Conservation (phyloP, 1,140 invertebrate genomes). For the Rhynchophorus ferrugineus region DNA sequence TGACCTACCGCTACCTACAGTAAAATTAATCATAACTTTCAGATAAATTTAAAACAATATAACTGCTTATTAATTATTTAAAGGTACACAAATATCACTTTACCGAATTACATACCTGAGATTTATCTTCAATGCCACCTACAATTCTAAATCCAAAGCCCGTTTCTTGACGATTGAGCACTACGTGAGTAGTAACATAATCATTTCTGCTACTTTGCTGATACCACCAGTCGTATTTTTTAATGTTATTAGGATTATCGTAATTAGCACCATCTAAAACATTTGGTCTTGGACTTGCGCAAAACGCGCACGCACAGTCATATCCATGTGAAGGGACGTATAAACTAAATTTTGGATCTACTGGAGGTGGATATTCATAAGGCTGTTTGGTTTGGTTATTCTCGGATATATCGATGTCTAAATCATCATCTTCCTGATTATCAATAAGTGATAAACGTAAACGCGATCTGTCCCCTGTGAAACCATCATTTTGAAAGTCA, state of each 20-base stretch:
- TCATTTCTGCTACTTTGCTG: conserved; percentile 39
- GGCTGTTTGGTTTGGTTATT: conserved; percentile 31
- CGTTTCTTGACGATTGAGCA: conserved; percentile 70
- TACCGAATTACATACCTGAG: conserved; percentile 70
- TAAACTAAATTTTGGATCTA: conserved; percentile 32
- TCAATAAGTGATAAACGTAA: conserved; percentile 37
- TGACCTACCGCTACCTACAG: conserved; percentile 83
- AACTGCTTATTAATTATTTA: neutral
- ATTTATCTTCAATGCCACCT: conserved; percentile 96
- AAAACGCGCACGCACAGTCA: conserved; percentile 37
- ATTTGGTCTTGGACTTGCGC: conserved; percentile 28
- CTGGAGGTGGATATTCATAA: conserved; percentile 30
- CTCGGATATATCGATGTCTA: conserved; percentile 32
- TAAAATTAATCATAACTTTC: neutral
- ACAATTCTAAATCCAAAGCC: conserved; percentile 97
- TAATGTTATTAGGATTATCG: conserved; percentile 28
- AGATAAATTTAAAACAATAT: no score
- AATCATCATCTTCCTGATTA: conserved; percentile 34
- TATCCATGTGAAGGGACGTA: conserved; percentile 34
- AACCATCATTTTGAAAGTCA: conserved; percentile 28
- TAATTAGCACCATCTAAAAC: conserved; percentile 23
- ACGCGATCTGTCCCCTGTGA: conserved; percentile 29
- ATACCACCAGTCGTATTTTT: conserved; percentile 32
- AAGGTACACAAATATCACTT: neutral
- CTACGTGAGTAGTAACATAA: conserved; percentile 69